Evolutionary conservation across 2,797 vertebrate genomes (phyloP), one percentile per base, ranked within the genome.

Genomic region (Gouania willdenowi): DNA sequence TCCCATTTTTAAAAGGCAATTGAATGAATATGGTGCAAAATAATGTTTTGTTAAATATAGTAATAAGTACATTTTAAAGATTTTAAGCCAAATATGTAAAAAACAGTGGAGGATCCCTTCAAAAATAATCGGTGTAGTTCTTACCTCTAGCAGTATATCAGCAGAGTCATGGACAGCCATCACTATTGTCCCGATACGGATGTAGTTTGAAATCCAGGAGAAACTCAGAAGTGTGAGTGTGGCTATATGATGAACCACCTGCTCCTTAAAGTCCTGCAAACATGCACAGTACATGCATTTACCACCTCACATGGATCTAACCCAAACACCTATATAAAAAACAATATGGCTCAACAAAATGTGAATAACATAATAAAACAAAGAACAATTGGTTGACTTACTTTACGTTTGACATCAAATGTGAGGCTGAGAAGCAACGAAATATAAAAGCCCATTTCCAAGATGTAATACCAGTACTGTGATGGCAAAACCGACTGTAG

Each of bases 401-500:
- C 94, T 90, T 97, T 98, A n/a, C 93, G 87, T 77, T 87, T 95
- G 32, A 81, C 82, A 46, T 97, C 94, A 26, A 85, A 83, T 1
- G 93, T 83, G 1, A 98, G 82, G 1, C 92, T 94, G 65, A 96
- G 85, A 33, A 97, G 18, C 32, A 98, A 85, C 35, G 95, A 95
- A 66, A 88, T 83, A 54, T 98, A 98, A 77, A 98, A 98, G 23
- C 92, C 87, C 62, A 94, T 90, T 78, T 97, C 93, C 36, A 81
- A 34, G 41, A 91, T 84, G 79, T 97, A 98, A 79, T 96, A 95
- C 91, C 92, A 96, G 66, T 96, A 94, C 28, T 98, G 95, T 10
- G 94, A 98, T 0, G 79, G 71, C 56, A 97, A 87, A 82, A 97
- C 25, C 5, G 91, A 84, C 94, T 98, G 61, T 6, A 64, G 16